Evolutionary conservation across 2,888 invertebrate species (phyloP), one percentile per base, ranked within the genome.

Genomic region (Apodemia zela): DNA sequence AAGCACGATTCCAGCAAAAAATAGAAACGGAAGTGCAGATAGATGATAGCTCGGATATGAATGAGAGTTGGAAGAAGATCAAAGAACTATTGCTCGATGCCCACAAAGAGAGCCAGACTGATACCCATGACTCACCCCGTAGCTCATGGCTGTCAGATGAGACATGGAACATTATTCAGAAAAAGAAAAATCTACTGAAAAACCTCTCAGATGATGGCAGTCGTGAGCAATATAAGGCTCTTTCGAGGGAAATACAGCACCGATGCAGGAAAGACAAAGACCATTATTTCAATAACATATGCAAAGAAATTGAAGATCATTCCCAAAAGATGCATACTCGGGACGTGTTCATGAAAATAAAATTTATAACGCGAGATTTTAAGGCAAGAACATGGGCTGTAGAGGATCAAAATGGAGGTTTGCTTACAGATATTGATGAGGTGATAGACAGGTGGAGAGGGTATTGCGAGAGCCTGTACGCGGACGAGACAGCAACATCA

Each of bases 331-430:
- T 57, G 11, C 54, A 62, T 2, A 54, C 54, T 3, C 35, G 61
- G 21, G 54, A 62, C 15, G 15, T 45, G 33, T 62, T 62, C 38
- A 29, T 35, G 10, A 62, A 62, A 38, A 33, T 62, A 2, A 62
- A 51, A 38, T 29, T 5, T n/a, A 47, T 63, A 1, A 59, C 59
- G 13, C n/a, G 54, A 18, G 54, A 60, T 10, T 57, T 38, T 3
- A 58, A 54, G 17, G 47, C 47, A 4, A 64, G 42, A 29, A 63
- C 60, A 3, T 58, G 63, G 57, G 57, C 59, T n/a, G 29, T 60
- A 4, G 33, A 60, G 29, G 59, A 63, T 18, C 2, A 51, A 17
- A 2, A 29, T 4, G 57, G 57, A 4, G 18, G 8, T 4, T 17
- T 63, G 11, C 3, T 63, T 7, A 63, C 59, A 7, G 45, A 63